A percentile compares a stretch with the other conserved stretches of the same genome.
phyloP scores from a whole-genome alignment of 1,140 invertebrate genomes.

The Cydia amplana region DNA sequence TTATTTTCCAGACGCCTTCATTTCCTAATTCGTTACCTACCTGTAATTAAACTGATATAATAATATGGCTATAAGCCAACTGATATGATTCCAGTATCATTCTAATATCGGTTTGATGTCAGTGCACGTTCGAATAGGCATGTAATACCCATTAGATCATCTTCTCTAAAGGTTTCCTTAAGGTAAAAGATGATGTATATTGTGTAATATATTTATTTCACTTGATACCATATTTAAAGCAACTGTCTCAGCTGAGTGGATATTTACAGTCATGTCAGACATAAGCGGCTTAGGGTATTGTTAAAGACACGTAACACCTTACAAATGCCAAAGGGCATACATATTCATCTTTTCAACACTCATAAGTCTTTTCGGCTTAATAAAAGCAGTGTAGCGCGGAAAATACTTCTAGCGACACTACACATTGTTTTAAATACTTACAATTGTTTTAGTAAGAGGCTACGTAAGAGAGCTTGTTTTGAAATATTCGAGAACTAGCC shows the following conservation, averaged over 20 bases:
- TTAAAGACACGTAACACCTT: background rate
- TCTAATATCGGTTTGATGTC: too few relatives aligned
- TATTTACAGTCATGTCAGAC: conserved; percentile 29
- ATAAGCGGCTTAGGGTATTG: conserved; percentile 1
- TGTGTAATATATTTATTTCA: conserved; percentile 28
- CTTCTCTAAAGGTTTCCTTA: too few relatives aligned
- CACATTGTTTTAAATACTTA: conserved; percentile 10
- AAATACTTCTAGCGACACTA: background rate
- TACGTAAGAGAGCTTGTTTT: conserved; percentile 28
- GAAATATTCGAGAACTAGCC: conserved; percentile 26
- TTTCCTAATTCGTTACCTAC: too few relatives aligned
- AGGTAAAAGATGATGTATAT: too few relatives aligned
- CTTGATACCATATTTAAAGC: conserved; percentile 12
- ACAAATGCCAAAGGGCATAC: background rate
- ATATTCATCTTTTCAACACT: background rate
- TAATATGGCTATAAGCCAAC: too few relatives aligned
- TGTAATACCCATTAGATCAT: too few relatives aligned
- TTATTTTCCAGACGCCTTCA: too few relatives aligned
- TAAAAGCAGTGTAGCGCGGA: background rate
- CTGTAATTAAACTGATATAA: too few relatives aligned
- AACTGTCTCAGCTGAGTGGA: conserved; percentile 16
- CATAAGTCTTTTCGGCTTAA: background rate
- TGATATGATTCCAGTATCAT: too few relatives aligned
- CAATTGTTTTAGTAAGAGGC: conserved; percentile 1
- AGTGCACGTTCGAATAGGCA: too few relatives aligned